These are phyloP conservation scores for Ascaphus truei DNA, from an alignment of 2,113 vertebrate genomes.

Conservation along the genomic window DNA sequence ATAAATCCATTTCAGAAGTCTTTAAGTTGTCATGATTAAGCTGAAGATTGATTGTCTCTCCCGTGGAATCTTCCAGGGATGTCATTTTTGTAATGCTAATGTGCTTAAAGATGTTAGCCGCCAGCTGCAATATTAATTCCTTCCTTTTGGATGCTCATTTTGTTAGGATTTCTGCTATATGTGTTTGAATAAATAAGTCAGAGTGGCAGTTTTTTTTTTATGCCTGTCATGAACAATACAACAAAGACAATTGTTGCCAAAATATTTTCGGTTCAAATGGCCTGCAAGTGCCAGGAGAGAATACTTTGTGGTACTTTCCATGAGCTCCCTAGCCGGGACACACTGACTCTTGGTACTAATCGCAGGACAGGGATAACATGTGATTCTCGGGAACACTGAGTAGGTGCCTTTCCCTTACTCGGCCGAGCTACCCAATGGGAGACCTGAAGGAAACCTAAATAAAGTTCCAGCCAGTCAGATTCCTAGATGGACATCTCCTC, in stretches of 20 bases:
- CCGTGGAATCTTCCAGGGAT: constrained; percentile 1
- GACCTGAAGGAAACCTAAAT: no score
- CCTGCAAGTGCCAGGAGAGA: no score
- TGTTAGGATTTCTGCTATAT: not conserved
- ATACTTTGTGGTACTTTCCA: no score
- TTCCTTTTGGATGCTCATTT: not conserved
- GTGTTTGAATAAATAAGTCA: not conserved
- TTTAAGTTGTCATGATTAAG: constrained; percentile 18
- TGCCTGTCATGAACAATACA: not conserved
- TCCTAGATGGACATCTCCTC: no score
- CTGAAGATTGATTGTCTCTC: constrained; percentile 7
- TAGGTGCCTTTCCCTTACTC: no score
- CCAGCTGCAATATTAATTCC: constrained; percentile 4
- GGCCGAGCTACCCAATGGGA: no score
- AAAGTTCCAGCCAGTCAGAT: no score
- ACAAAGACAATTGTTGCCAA: not conserved
- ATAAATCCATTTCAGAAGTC: constrained; percentile 18
- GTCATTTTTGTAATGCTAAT: constrained; percentile 15
- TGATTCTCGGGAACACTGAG: no score
- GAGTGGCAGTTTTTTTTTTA: not conserved
- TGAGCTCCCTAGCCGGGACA: no score
- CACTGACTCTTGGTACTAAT: no score
- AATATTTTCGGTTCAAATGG: no score
- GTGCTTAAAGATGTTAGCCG: not conserved
- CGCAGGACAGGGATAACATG: no score